These are phyloP conservation scores for Idaea dimidiata DNA, from an alignment of 2,888 invertebrate species.

Conservation along the genomic window DNA sequence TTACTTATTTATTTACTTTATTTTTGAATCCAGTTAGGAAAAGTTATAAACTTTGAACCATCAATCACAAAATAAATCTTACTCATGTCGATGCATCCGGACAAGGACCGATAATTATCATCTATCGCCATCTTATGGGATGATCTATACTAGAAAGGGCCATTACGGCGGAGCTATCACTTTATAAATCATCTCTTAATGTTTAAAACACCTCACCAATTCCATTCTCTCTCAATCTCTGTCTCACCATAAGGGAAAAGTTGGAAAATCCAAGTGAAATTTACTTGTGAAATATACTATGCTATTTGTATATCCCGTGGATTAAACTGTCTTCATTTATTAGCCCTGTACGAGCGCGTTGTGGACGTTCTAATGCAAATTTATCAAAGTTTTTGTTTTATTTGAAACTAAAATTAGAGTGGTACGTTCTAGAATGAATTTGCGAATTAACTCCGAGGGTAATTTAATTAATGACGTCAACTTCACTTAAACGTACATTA, in stretches of 20 bases:
- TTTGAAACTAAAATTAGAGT: constrained; percentile 5
- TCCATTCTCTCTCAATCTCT: constrained; percentile 28
- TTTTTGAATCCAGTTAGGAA: no score
- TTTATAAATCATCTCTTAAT: no score
- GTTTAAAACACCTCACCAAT: neutral
- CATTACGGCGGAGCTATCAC: no score
- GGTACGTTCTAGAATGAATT: neutral
- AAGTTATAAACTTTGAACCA: no score
- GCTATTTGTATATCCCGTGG: constrained; percentile 58
- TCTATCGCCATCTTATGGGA: no score
- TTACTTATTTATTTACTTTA: no score
- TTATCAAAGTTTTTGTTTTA: neutral
- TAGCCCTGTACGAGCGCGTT: constrained; percentile 26
- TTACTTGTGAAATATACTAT: constrained; percentile 61
- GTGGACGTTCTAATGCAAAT: constrained; percentile 1
- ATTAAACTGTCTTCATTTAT: constrained; percentile 71
- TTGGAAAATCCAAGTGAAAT: constrained; percentile 49
- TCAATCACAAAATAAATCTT: no score
- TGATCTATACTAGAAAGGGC: no score
- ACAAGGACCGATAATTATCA: no score
- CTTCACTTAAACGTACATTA: no score
- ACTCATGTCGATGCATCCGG: no score
- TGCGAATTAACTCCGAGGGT: neutral
- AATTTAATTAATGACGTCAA: neutral
- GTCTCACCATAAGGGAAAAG: constrained; percentile 37